Conservation (phyloP, 1,140 invertebrate species). For the Panagrolaimus sp. region DNA sequence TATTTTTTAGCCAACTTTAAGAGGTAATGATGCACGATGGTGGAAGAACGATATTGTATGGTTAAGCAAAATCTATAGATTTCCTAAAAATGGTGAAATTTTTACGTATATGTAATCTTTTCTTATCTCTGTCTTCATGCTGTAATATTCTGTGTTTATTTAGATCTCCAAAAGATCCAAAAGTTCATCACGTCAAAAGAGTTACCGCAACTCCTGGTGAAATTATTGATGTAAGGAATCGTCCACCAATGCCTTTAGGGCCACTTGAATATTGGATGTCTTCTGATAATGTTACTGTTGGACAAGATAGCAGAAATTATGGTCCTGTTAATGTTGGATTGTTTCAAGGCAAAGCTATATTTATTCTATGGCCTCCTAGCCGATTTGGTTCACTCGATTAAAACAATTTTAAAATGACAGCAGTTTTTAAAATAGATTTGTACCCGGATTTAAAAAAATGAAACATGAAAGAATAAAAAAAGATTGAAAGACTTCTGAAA, state of each 20-base stretch:
- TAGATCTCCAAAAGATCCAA: conserved; percentile 31
- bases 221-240: background rate
- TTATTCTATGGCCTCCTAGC: conserved; percentile 37
- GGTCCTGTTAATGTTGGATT: conserved; percentile 32
- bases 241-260: conserved; percentile 13
- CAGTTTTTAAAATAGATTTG: background rate
- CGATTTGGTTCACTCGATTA: conserved; percentile 20
- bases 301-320: conserved; percentile 31
- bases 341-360: conserved; percentile 24
- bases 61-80: conserved; percentile 15
- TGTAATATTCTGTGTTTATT: background rate
- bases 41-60: conserved; percentile 27
- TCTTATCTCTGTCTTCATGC: background rate
- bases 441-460: background rate
- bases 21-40: conserved; percentile 26
- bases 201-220: conserved; percentile 19
- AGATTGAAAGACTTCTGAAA: background rate
- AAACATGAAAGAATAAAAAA: conserved; percentile 1
- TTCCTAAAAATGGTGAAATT: conserved; percentile 24
- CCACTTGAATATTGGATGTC: conserved; percentile 30
- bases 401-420: background rate
- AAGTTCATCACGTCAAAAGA: conserved; percentile 26
- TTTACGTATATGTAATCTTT: conserved; percentile 28
- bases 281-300: conserved; percentile 29
- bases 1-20: conserved; percentile 25